Evolutionary conservation across 1,140 invertebrate species (phyloP).

Genomic region (Megalopta genalis): DNA sequence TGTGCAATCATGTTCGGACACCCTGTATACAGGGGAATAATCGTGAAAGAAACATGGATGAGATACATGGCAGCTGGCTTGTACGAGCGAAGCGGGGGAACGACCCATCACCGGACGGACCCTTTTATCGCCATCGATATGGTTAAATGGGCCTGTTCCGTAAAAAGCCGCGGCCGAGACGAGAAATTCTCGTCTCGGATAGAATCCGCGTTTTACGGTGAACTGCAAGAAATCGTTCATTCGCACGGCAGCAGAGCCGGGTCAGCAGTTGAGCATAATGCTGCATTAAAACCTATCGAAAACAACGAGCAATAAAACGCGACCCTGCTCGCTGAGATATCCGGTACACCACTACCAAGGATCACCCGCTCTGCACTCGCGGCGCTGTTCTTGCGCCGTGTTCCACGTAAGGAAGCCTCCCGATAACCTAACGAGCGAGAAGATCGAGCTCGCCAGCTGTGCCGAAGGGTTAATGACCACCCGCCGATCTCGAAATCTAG

Average conservation of each 20-base stretch:
- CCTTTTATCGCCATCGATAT: too few relatives aligned
- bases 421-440: conserved; percentile 58
- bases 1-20: too few relatives aligned
- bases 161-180: too few relatives aligned
- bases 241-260: neutral
- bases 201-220: neutral
- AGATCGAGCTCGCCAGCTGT: conserved; percentile 47
- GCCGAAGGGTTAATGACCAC: conserved; percentile 37
- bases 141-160: too few relatives aligned
- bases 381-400: conserved; percentile 16
- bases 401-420: conserved; percentile 9
- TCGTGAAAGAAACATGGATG: too few relatives aligned
- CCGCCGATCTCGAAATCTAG: conserved; percentile 2
- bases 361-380: conserved; percentile 45
- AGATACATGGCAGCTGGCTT: too few relatives aligned
- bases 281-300: conserved; percentile 44
- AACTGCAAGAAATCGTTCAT: neutral
- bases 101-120: too few relatives aligned
- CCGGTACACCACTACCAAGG: conserved; percentile 28
- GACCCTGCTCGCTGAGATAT: conserved; percentile 36
- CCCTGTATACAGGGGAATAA: too few relatives aligned
- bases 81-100: too few relatives aligned
- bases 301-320: conserved; percentile 33
- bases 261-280: neutral
- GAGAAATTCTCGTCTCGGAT: neutral